Conservation (phyloP, 2,113 vertebrate genomes). For the Trogon surrucura region DNA sequence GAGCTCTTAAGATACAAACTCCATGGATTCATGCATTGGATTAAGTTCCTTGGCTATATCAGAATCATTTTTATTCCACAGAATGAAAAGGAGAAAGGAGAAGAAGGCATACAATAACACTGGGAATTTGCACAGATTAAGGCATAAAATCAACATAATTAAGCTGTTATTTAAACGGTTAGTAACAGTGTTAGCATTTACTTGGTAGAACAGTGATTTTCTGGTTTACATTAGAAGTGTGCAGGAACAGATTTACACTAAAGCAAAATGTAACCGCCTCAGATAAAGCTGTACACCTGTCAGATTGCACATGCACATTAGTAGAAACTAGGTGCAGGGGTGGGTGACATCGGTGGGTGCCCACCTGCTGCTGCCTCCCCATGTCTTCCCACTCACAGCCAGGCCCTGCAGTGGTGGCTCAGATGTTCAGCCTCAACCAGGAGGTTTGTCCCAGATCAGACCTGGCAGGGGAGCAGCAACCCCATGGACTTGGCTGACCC, state of each 20-base stretch:
- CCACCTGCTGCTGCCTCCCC: background rate
- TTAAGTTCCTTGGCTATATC: background rate
- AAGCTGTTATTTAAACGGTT: background rate
- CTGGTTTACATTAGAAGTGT: background rate
- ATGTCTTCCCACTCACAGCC: background rate
- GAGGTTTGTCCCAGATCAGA: rapidly evolving
- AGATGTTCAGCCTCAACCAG: rapidly evolving
- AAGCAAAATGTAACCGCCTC: background rate
- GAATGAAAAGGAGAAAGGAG: background rate
- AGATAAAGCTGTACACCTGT: background rate
- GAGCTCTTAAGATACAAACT: background rate
- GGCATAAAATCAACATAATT: background rate
- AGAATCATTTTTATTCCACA: background rate
- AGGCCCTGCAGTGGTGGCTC: rapidly evolving
- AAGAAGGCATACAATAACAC: background rate
- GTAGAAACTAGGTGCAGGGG: background rate
- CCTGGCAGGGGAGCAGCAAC: rapidly evolving
- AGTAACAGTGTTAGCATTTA: background rate
- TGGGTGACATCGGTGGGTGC: rapidly evolving
- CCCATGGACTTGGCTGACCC: too few relatives aligned
- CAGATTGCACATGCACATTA: background rate
- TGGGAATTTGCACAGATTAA: background rate
- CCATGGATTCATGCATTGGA: background rate
- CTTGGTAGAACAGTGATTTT: background rate
- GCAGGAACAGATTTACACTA: background rate